A percentile compares a stretch with the other conserved stretches of the same genome.
phyloP scores from a whole-genome alignment of 2,888 invertebrate genomes.

The Heteropelma amictum region DNA sequence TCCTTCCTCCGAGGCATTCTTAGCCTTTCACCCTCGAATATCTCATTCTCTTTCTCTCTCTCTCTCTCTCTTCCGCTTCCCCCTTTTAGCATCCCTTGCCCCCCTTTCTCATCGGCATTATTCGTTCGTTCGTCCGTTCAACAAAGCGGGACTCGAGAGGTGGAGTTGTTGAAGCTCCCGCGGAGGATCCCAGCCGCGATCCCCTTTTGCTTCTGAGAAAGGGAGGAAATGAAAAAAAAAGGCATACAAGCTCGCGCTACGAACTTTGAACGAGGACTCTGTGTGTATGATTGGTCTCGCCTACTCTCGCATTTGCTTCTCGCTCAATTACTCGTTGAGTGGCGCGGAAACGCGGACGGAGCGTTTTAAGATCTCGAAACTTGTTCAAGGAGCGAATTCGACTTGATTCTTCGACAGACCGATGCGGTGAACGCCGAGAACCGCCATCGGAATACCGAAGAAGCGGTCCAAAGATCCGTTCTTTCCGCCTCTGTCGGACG shows the following conservation, averaged over 20 bases:
- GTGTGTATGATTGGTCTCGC: constrained; percentile 1
- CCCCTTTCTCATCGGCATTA: constrained; percentile 48
- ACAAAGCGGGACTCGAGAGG: constrained; percentile 36
- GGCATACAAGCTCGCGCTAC: constrained; percentile 34
- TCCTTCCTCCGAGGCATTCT: constrained; percentile 59
- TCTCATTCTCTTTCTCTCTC: constrained; percentile 34
- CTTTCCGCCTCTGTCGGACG: background rate
- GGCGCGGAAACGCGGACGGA: constrained; percentile 25
- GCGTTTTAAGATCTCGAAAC: constrained; percentile 59
- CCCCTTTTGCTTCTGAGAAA: constrained; percentile 13
- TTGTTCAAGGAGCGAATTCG: constrained; percentile 37
- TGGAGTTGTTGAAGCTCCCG: constrained; percentile 20
- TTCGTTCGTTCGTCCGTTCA: constrained; percentile 41
- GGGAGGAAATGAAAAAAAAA: constrained; percentile 22
- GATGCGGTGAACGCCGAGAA: constrained; percentile 5
- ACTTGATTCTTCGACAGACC: constrained; percentile 18
- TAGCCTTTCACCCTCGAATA: constrained; percentile 56
- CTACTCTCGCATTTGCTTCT: constrained; percentile 41
- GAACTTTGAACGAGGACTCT: constrained; percentile 56
- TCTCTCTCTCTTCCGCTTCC: constrained; percentile 3
- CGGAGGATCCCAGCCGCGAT: background rate
- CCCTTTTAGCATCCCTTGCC: constrained; percentile 2
- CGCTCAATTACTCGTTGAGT: constrained; percentile 67
- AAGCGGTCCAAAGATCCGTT: background rate
- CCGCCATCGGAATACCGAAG: background rate